Evolutionary conservation across 2,113 vertebrate species (phyloP).

Genomic region (Motacilla tschutschensis): DNA sequence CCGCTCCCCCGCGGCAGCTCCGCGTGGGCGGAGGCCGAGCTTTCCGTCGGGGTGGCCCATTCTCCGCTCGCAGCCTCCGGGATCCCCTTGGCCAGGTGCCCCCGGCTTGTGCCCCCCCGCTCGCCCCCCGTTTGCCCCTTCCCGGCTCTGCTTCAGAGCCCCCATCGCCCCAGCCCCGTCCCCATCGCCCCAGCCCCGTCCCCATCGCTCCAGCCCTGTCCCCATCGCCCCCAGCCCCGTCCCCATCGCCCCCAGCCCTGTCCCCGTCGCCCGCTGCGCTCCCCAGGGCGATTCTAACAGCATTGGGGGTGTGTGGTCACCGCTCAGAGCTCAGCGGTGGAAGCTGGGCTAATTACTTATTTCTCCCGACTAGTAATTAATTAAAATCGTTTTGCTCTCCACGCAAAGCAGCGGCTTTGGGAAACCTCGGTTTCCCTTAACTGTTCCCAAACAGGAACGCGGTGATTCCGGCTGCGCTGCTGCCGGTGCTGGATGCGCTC

Average conservation of each 20-base stretch:
- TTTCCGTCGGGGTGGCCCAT: slow-evolving; percentile 59
- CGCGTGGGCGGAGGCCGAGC: slow-evolving; percentile 58
- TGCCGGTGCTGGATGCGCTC: accelerated
- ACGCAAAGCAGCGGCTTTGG: neutral
- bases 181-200: accelerated
- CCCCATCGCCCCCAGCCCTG: accelerated
- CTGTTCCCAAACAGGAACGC: accelerated
- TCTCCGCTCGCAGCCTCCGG: slow-evolving; percentile 15
- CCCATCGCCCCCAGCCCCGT: accelerated
- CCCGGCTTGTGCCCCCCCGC: neutral
- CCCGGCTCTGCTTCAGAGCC: neutral
- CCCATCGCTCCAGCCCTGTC: neutral
- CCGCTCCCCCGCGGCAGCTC: slow-evolving; percentile 56
- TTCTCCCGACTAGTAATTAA: neutral
- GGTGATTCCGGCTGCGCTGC: accelerated
- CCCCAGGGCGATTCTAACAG: too few relatives aligned
- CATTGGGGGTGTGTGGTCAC: too few relatives aligned
- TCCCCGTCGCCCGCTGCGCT: neutral
- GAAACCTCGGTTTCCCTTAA: accelerated
- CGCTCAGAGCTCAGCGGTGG: too few relatives aligned
- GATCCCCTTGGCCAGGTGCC: slow-evolving; percentile 42
- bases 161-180: accelerated
- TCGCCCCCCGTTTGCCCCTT: neutral
- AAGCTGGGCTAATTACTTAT: too few relatives aligned
- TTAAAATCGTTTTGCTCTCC: neutral